Evolutionary conservation across 2,797 vertebrate genomes (phyloP).

Genomic region (Pangasius krempfi): DNA sequence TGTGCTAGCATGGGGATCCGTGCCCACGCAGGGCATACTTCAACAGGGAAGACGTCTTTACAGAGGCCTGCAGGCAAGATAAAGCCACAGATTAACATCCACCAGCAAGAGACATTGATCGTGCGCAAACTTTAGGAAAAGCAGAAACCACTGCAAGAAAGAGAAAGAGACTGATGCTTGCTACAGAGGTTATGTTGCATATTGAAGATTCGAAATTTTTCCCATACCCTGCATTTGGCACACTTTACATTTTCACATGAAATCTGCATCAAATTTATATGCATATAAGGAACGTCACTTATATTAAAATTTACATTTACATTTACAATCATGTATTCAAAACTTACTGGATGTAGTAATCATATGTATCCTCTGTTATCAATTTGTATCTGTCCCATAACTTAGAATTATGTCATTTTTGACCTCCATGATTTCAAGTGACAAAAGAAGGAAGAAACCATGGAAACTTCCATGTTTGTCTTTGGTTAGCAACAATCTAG

Average conservation of each 20-base stretch:
- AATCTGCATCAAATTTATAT: background rate
- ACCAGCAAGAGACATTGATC: conserved; percentile 52
- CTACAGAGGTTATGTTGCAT: background rate
- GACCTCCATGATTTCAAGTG: background rate
- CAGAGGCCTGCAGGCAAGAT: conserved; percentile 44
- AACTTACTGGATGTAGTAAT: background rate
- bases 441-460: too few species aligned
- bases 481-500: too few species aligned
- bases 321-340: background rate
- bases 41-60: conserved; percentile 26
- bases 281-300: background rate
- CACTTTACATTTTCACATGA: background rate
- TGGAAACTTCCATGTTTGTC: too few species aligned
- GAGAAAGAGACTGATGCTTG: background rate
- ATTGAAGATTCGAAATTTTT: background rate
- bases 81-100: conserved; percentile 55
- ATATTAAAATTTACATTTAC: background rate
- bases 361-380: background rate
- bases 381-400: background rate
- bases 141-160: background rate
- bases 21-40: conserved; percentile 29
- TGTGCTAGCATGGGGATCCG: background rate
- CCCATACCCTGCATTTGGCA: background rate
- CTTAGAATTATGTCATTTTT: background rate
- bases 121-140: conserved; percentile 39